phyloP scores from a whole-genome alignment of 53 echinoderm and acorn worm species.

The Crossaster papposus region DNA sequence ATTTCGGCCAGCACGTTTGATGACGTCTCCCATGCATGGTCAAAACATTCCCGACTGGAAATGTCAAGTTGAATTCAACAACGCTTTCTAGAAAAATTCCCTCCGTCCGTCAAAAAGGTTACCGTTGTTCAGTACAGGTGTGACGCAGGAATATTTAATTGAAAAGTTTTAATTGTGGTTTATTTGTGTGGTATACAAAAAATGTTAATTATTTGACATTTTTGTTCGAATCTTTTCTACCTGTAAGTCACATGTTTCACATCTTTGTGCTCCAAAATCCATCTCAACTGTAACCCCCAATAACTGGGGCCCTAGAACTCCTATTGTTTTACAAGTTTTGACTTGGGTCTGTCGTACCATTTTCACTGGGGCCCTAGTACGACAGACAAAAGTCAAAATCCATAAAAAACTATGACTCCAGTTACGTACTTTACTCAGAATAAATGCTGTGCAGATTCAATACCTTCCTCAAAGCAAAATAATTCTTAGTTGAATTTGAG shows the following conservation, averaged over 20 bases:
- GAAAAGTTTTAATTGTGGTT: background rate
- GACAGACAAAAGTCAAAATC: no score
- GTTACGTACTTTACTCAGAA: no score
- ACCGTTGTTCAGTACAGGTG: background rate
- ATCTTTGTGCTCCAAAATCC: background rate
- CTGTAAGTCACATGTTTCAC: background rate
- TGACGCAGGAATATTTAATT: background rate
- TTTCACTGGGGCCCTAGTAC: no score
- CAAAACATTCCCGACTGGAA: background rate
- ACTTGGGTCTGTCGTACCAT: no score
- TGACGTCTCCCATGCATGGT: background rate
- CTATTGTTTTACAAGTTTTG: no score
- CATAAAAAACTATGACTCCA: no score
- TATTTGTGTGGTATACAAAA: background rate
- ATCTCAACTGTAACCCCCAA: no score
- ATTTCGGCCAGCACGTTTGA: background rate
- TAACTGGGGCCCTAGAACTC: no score
- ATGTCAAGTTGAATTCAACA: constrained; percentile 14
- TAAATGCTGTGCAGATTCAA: no score
- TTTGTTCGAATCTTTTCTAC: background rate
- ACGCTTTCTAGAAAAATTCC: background rate
- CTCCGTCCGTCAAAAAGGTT: background rate
- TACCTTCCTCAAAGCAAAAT: no score
- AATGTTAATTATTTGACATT: background rate
- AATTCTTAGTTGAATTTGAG: no score